These are phyloP conservation scores for Pristionchus maxplancki DNA, from an alignment of 2,888 invertebrate species.

Conservation along the genomic window DNA sequence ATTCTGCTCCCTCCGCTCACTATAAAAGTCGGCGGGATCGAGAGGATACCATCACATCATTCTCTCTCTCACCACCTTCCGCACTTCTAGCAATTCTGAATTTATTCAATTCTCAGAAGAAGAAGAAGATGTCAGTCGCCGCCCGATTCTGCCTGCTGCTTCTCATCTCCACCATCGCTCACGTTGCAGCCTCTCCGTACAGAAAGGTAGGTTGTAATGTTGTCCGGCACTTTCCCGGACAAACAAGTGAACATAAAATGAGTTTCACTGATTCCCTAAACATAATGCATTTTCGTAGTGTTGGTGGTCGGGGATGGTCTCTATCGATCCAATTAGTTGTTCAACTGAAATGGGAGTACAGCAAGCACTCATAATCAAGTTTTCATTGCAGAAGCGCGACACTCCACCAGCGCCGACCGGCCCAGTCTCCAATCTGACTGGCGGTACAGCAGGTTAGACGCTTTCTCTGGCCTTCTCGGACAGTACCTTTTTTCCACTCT, in stretches of 20 bases:
- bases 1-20: neutral
- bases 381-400: neutral
- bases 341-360: too few species aligned
- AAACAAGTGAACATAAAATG: too few species aligned
- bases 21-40: neutral
- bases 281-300: too few species aligned
- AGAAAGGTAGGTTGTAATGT: too few species aligned
- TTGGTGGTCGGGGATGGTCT: too few species aligned
- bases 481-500: too few species aligned
- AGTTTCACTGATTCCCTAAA: too few species aligned
- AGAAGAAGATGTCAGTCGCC: neutral
- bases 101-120: neutral
- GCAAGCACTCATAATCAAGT: too few species aligned
- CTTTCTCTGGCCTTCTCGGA: too few species aligned
- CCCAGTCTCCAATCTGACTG: neutral
- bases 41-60: neutral
- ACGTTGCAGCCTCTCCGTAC: neutral
- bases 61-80: neutral
- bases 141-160: neutral
- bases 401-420: neutral
- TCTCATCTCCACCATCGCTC: neutral
- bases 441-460: neutral
- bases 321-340: too few species aligned
- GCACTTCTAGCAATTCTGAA: neutral
- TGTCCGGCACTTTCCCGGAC: too few species aligned